Evolutionary conservation across 1,140 invertebrate species (phyloP).

Genomic region (Calosoma granatense): DNA sequence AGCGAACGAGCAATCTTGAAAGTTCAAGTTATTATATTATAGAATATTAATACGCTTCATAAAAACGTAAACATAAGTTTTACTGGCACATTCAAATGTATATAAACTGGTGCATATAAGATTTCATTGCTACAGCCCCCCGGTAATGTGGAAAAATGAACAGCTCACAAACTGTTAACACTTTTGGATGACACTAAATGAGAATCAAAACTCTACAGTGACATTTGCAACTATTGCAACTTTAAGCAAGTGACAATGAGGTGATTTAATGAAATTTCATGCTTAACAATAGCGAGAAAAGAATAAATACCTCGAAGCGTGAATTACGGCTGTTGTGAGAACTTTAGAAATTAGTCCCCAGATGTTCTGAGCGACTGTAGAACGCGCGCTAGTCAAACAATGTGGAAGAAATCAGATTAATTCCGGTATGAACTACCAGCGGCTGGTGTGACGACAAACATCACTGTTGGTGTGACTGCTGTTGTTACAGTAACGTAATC

Average conservation of each 20-base stretch:
- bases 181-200: no score
- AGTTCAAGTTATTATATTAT: no score
- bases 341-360: neutral
- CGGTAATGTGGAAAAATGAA: no score
- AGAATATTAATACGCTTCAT: no score
- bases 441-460: neutral
- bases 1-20: no score
- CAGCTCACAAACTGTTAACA: no score
- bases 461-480: neutral
- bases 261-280: neutral
- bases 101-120: no score
- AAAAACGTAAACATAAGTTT: no score
- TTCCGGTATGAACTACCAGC: neutral
- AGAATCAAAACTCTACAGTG: neutral
- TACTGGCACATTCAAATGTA: no score
- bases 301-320: neutral
- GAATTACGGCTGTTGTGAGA: neutral
- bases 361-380: neutral
- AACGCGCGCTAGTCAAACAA: neutral
- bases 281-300: neutral
- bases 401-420: conserved; percentile 6
- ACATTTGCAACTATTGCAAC: neutral
- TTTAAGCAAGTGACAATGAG: neutral
- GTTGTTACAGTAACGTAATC: neutral
- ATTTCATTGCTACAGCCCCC: no score